These are phyloP conservation scores for Ctenochaetus hawaiiensis DNA, from an alignment of 2,797 vertebrate genomes.

Conservation along the genomic window DNA sequence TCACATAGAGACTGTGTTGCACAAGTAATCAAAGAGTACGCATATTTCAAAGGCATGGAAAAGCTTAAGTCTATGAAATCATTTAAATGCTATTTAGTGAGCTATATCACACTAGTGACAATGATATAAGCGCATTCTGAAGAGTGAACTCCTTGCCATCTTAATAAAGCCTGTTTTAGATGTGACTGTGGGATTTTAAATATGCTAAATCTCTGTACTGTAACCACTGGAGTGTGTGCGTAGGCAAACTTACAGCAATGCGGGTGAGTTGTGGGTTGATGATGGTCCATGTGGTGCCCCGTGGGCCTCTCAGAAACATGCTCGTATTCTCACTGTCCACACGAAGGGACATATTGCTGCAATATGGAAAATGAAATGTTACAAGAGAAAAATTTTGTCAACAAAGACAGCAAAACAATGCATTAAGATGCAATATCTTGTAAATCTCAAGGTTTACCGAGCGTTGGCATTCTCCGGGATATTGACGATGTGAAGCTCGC, in stretches of 20 bases:
- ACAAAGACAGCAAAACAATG: neutral
- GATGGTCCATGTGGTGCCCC: slow-evolving; percentile 80
- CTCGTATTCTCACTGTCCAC: slow-evolving; percentile 33
- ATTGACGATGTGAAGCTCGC: slow-evolving; percentile 83
- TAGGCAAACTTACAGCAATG: slow-evolving; percentile 70
- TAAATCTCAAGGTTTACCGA: slow-evolving; percentile 70
- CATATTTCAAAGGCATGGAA: neutral
- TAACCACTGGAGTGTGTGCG: neutral
- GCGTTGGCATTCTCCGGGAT: slow-evolving; percentile 72
- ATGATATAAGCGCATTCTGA: neutral
- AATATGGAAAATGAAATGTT: slow-evolving; percentile 27
- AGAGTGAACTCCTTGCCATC: slow-evolving; percentile 5
- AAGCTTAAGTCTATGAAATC: neutral
- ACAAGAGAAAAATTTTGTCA: neutral
- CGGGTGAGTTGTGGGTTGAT: neutral
- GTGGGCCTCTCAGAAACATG: slow-evolving; percentile 82
- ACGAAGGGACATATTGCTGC: slow-evolving; percentile 77
- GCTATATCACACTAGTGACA: neutral
- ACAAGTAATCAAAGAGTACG: neutral
- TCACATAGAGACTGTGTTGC: slow-evolving; percentile 1
- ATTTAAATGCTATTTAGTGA: neutral
- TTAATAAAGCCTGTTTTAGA: slow-evolving; percentile 7
- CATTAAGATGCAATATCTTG: neutral
- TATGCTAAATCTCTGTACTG: neutral
- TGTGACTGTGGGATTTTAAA: neutral